Base-by-base conservation (phyloP, 1,140 invertebrate genomes). In the Nixonia krombeini region DNA sequence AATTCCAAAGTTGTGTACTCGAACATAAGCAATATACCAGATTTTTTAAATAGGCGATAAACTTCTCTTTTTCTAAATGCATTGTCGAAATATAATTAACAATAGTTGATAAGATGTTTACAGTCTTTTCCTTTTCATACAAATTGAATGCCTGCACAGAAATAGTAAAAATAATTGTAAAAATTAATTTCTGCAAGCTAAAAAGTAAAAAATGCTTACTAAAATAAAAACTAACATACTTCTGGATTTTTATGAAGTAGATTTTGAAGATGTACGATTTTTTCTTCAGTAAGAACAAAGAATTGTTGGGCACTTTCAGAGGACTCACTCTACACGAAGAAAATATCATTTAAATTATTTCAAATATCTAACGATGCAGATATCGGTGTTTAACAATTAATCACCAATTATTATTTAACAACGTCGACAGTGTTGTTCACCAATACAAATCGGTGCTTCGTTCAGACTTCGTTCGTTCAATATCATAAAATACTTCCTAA, bases 301-400 rank as follows among this genome's bases (percentile, higher is more conserved):
- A 35, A 65, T 8, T 52, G 17, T 18, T 25, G 44, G 7, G 23
- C 15, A 17, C 16, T 46, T 40, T 58, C 26, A 23, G 5, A 45
- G 6, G 46, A 49, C 2, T 29, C 12, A 26, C 52, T 40, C 63
- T 67, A 38, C 10, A 66, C 45, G 41, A 31, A 28, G 40, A 44
- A 70, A 66, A 66, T 61, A 66, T 65, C 55, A 70, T 65, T 56
- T 23, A 33, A 58, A 46, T 33, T 28, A 13, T 45, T 29, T 26
- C 21, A 26, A 41, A 40, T 13, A 46, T 15, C 13, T n/a, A 26
- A 29, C 17, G 4, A 37, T 16, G 4, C 31, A 12, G 3, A 37
- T 16, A 16, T 9, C 25, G 17, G 15, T 37, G 5, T 33, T 33
- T 35, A 35, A n/a, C 10, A 55, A 55, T 21, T 17, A 35, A 29